Evolutionary conservation across 2,113 vertebrate genomes (phyloP).

Genomic region (Clarias batrachus): DNA sequence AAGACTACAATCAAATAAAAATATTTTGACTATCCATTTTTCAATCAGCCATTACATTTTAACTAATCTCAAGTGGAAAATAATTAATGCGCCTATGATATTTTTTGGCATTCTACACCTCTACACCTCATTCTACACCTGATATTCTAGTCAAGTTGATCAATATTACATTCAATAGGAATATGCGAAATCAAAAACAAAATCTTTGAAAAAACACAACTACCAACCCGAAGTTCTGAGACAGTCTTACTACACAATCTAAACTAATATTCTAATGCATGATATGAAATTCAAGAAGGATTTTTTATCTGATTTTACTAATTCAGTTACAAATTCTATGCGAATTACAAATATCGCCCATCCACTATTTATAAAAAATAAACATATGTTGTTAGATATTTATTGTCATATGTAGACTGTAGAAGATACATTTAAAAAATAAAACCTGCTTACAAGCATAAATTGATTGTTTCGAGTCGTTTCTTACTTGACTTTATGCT

Average conservation of each 20-base stretch:
- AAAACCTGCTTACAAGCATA: neutral
- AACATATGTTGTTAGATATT: neutral
- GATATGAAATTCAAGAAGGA: neutral
- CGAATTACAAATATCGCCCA: slow-evolving; percentile 46
- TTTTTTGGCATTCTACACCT: neutral
- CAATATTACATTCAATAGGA: neutral
- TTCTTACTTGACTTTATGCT: slow-evolving; percentile 54
- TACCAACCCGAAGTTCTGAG: neutral
- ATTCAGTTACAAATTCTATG: slow-evolving; percentile 31
- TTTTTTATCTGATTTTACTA: slow-evolving; percentile 41
- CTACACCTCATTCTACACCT: neutral
- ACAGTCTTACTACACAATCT: neutral
- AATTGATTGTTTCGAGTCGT: neutral
- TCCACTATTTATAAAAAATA: slow-evolving; percentile 17
- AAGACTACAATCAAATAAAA: neutral
- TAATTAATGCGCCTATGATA: neutral
- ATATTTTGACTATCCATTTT: neutral
- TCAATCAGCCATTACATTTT: neutral
- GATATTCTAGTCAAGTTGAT: neutral
- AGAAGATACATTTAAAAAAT: neutral
- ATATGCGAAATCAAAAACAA: neutral
- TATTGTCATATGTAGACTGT: neutral
- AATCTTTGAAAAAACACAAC: neutral
- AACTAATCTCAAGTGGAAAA: neutral
- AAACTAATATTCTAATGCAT: neutral